Evolutionary conservation across 2,888 invertebrate species (phyloP).

Genomic region (Drosophila mulleri): DNA sequence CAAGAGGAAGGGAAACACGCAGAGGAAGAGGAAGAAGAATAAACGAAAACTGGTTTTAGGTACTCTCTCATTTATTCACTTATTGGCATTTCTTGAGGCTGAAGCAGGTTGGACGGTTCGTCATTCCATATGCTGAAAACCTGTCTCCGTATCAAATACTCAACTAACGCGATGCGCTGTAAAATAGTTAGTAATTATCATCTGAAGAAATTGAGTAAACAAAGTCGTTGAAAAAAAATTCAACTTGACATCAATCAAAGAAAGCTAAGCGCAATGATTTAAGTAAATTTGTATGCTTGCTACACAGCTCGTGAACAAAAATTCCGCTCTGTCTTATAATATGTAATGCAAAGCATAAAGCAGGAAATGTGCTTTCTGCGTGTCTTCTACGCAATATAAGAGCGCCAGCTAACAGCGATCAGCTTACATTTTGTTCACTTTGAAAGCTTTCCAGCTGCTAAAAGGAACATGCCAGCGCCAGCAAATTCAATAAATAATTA

Average conservation of each 20-base stretch:
- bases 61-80: conserved; percentile 44
- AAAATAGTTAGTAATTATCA: neutral
- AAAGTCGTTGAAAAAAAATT: neutral
- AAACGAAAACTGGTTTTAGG: conserved; percentile 48
- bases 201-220: neutral
- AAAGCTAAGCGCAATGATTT: neutral
- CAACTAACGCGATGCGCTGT: neutral
- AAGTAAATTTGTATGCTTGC: neutral
- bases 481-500: conserved; percentile 18
- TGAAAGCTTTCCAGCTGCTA: neutral
- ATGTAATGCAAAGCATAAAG: neutral
- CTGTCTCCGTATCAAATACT: conserved; percentile 18
- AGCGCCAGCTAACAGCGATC: neutral
- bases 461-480: neutral
- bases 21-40: neutral
- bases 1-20: neutral
- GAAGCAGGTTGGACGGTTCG: conserved; percentile 43
- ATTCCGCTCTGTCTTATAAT: neutral
- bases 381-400: too few species aligned
- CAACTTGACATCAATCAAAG: neutral
- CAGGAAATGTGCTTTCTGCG: neutral
- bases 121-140: conserved; percentile 18
- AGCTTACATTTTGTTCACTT: neutral
- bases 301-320: neutral
- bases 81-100: conserved; percentile 35